phyloP scores from a whole-genome alignment of 2,797 vertebrate species.

The Mionectes olivaceus region DNA sequence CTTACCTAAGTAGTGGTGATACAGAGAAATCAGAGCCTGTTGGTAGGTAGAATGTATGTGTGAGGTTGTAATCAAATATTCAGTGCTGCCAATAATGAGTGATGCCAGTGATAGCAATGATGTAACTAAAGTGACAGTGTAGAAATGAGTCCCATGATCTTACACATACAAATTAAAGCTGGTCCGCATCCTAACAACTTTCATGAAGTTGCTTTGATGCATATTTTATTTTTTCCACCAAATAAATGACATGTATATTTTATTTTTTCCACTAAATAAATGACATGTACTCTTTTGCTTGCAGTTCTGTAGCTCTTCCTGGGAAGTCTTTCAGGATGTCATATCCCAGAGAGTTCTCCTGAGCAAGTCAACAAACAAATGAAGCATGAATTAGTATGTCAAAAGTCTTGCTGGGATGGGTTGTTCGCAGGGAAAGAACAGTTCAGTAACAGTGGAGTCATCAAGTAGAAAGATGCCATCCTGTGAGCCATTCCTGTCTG shows the following conservation, averaged over 20 bases:
- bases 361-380: background rate
- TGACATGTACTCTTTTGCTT: background rate
- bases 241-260: background rate
- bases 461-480: background rate
- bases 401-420: background rate
- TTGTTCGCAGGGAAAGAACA: background rate
- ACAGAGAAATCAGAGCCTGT: background rate
- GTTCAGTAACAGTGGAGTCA: background rate
- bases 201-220: background rate
- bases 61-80: constrained; percentile 18
- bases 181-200: background rate
- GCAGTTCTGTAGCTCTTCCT: background rate
- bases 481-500: background rate
- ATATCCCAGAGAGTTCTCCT: background rate
- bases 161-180: background rate
- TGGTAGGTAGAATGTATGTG: background rate
- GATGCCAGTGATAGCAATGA: background rate
- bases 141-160: background rate
- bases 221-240: background rate
- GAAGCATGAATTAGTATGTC: background rate
- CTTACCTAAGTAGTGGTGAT: background rate
- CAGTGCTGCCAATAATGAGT: constrained; percentile 36
- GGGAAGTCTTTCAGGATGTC: background rate
- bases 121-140: background rate
- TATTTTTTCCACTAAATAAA: background rate